Evolutionary conservation across 2,797 vertebrate genomes (phyloP), one percentile per base, ranked within the genome.

Genomic region (Lindbergichthys nudifrons): DNA sequence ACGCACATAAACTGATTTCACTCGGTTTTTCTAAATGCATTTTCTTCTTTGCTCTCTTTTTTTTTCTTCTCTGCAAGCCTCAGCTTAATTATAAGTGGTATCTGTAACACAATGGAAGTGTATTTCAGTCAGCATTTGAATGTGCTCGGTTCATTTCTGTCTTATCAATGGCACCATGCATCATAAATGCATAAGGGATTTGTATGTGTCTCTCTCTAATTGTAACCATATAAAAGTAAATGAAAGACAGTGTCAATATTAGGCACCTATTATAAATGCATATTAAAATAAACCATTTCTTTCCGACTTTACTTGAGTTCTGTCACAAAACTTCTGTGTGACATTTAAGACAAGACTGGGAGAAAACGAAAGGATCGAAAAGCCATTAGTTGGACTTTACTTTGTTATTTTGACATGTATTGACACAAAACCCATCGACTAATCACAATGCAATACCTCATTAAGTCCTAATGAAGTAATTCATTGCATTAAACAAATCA

Each of bases 401-500:
- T 93, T 92, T 94, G 92, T 94, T 95, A 94, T 94, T 93, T 91
- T 93, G 89, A 88, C 90, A 86, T 83, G 85, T 94, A 95, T 95
- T 68, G 94, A 95, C 93, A 92, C 74, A 72, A 92, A 90, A 92
- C 82, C 87, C 92, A 93, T 94, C 87, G 92, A 94, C 92, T 92
- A 93, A 95, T 94, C 93, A 93, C 93, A 92, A 95, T 92, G 94
- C 93, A 90, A 93, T 93, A 93, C 87, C 90, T 94, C 93, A 94
- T 95, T 95, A 94, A 91, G 93, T 92, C 90, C 90, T 94, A 92
- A 94, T 93, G 92, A 93, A 94, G 90, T 93, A 94, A 94, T 93
- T 93, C 92, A 93, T 91, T 91, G 92, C 90, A 89, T 93, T 94
- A 93, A 93, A 94, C 94, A 92, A 93, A 95, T 96, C 94, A 93